phyloP scores from a whole-genome alignment of 2,113 vertebrate species.

The Megaleporinus macrocephalus region DNA sequence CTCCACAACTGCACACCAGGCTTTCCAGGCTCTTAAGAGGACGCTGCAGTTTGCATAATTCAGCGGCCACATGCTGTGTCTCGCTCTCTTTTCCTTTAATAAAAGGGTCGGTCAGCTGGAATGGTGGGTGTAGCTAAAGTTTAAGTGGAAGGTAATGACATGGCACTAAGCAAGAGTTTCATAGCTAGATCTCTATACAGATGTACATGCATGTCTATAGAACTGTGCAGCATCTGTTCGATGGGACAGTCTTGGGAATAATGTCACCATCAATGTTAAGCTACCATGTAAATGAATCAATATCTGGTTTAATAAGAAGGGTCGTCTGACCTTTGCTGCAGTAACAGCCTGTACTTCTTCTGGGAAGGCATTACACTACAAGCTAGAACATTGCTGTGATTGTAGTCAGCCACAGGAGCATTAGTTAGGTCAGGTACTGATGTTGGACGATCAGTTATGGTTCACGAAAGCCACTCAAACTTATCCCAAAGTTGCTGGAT shows the following conservation, averaged over 20 bases:
- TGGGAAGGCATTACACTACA: too few relatives aligned
- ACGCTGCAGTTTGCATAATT: conserved; percentile 76
- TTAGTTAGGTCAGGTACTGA: too few relatives aligned
- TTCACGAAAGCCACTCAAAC: too few relatives aligned
- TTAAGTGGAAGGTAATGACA: conserved; percentile 8
- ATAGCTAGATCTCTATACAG: not conserved
- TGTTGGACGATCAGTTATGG: too few relatives aligned
- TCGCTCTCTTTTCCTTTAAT: conserved; percentile 68
- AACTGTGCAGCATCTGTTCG: not conserved
- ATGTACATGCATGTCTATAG: not conserved
- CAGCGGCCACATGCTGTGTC: conserved; percentile 70
- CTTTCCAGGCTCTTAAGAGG: conserved; percentile 73
- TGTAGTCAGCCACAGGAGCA: too few relatives aligned
- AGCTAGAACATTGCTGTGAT: too few relatives aligned
- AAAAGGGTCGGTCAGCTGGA: conserved; percentile 66
- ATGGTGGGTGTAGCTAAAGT: conserved; percentile 17
- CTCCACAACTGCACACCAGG: conserved; percentile 71
- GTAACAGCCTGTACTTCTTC: too few relatives aligned
- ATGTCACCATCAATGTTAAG: too few relatives aligned
- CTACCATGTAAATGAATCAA: too few relatives aligned
- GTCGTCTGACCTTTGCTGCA: too few relatives aligned
- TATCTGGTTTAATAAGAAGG: too few relatives aligned
- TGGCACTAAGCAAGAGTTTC: not conserved
- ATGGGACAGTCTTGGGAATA: not conserved
- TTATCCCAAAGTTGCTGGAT: too few relatives aligned